Evolutionary conservation across 2,113 vertebrate species (phyloP).

Genomic region (Puntigrus tetrazona): DNA sequence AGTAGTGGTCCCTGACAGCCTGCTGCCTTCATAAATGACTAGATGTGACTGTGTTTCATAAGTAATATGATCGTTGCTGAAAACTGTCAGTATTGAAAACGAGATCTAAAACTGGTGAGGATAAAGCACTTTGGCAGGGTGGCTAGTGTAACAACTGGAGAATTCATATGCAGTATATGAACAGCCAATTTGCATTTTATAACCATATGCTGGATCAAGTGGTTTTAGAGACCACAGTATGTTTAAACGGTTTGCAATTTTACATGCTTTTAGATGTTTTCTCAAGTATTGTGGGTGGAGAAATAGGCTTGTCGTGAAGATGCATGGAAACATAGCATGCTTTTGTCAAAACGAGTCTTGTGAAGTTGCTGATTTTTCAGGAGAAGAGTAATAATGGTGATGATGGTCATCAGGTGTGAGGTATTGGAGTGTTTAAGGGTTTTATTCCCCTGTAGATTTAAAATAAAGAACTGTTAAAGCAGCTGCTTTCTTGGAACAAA

Average conservation of each 20-base stretch:
- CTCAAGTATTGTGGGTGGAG: neutral
- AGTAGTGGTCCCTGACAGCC: conserved; percentile 34
- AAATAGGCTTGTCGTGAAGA: neutral
- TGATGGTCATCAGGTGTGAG: neutral
- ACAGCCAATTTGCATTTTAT: conserved; percentile 55
- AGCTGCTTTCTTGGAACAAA: conserved; percentile 19
- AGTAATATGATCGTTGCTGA: neutral
- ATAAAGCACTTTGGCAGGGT: neutral
- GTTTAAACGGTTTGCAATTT: neutral
- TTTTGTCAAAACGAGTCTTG: neutral
- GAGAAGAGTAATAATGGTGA: conserved; percentile 38
- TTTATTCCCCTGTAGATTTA: conserved; percentile 31
- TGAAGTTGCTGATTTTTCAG: conserved; percentile 25
- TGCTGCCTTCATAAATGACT: conserved; percentile 58
- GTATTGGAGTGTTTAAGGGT: conserved; percentile 4
- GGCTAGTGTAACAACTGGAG: conserved; percentile 30
- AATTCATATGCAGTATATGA: conserved; percentile 35
- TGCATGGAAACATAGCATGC: neutral
- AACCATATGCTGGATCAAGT: conserved; percentile 52
- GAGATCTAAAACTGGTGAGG: neutral
- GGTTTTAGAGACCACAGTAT: conserved; percentile 48
- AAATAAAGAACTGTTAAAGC: conserved; percentile 36
- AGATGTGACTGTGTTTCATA: conserved; percentile 29
- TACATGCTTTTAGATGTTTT: neutral
- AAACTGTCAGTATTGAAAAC: conserved; percentile 5